A percentile compares a stretch with the other conserved stretches of the same genome.
Evolutionary conservation across 2,888 invertebrate genomes (phyloP).

Genomic region (Pediacus dermestoides): DNA sequence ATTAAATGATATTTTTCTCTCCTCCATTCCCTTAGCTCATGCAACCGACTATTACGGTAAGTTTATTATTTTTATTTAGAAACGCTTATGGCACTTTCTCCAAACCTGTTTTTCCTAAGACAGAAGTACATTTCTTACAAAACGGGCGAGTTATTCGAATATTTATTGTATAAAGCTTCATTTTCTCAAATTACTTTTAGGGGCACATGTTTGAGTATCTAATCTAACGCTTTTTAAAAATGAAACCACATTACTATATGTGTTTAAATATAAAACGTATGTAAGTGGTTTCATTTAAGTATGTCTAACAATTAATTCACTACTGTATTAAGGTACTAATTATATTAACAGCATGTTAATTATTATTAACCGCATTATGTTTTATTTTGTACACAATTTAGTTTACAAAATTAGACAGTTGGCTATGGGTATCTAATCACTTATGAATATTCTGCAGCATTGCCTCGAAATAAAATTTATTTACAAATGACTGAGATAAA

Average conservation of each 20-base stretch:
- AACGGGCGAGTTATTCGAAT: no score
- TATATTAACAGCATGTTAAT: no score
- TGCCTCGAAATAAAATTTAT: conserved; percentile 5
- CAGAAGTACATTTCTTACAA: no score
- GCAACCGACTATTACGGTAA: conserved; percentile 99
- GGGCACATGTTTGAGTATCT: no score
- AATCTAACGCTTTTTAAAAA: no score
- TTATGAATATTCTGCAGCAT: conserved; percentile 12
- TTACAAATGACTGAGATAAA: neutral
- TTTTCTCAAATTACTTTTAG: no score
- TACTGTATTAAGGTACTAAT: no score
- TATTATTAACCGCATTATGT: conserved; percentile 10
- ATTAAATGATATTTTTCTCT: conserved; percentile 37
- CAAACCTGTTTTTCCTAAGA: no score
- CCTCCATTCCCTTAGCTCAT: conserved; percentile 68
- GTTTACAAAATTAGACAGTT: neutral
- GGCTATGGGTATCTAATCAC: conserved; percentile 6
- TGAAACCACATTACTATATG: no score
- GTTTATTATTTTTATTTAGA: conserved; percentile 76
- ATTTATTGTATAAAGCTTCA: no score
- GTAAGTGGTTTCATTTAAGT: conserved; percentile 21
- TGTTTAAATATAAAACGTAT: conserved; percentile 20
- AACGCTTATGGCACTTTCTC: no score
- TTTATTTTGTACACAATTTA: neutral
- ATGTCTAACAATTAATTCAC: conserved; percentile 42